Evolutionary conservation across 2,888 invertebrate genomes (phyloP).

Genomic region (Athrips mouffetella): DNA sequence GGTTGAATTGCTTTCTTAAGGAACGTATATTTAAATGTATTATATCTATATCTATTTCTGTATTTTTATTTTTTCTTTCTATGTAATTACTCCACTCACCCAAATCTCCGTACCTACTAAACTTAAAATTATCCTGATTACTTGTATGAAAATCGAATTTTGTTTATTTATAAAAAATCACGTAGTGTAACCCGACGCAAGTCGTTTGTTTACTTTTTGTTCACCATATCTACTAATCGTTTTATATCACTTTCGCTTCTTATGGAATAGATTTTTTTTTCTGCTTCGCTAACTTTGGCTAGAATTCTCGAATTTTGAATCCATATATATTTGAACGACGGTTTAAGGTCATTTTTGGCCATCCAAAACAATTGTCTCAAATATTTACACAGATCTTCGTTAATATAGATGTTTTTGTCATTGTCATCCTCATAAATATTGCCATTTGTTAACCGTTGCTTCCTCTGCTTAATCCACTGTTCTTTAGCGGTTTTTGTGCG

Average conservation of each 20-base stretch:
- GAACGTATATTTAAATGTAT: too few relatives aligned
- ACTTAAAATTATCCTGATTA: not conserved
- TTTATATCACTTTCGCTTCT: not conserved
- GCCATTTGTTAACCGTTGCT: not conserved
- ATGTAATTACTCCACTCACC: too few relatives aligned
- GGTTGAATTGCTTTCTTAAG: too few relatives aligned
- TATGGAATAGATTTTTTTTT: not conserved
- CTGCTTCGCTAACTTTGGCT: not conserved
- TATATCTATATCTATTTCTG: too few relatives aligned
- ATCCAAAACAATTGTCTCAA: not conserved
- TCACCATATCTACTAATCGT: not conserved
- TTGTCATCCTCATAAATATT: not conserved
- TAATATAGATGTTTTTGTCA: too few relatives aligned
- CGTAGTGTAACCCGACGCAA: not conserved
- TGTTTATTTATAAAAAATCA: not conserved
- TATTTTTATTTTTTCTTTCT: too few relatives aligned
- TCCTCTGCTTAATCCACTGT: not conserved
- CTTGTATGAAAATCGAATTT: slow-evolving; percentile 8
- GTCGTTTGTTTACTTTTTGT: not conserved
- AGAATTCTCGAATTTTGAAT: not conserved
- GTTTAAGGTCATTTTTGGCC: not conserved
- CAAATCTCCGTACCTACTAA: too few relatives aligned
- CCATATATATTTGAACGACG: not conserved
- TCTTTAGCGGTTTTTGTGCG: not conserved
- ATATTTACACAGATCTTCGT: not conserved